Base-by-base conservation (phyloP, 1,140 invertebrate species). In the Drosophila oshimai region DNA sequence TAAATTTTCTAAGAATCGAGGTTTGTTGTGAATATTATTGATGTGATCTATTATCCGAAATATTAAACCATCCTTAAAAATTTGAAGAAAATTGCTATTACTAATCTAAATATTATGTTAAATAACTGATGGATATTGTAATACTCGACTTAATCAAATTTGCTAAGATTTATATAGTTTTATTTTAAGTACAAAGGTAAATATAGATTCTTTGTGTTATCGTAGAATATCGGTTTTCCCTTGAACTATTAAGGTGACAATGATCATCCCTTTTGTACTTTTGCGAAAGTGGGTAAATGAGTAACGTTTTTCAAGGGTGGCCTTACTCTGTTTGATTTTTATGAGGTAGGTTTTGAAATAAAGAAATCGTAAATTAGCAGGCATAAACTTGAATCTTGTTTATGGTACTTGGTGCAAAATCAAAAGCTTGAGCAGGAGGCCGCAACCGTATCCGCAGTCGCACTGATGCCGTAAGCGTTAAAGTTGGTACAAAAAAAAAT, bases 401-500 rank as follows among this genome's bases (percentile, higher is more conserved):
- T 73, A 67, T 79, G 76, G 68, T 74, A 73, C 80, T 88, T 80
- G 86, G 69, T 87, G 81, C 81, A 53, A 54, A 57, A 60, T 49
- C 62, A 45, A 57, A 50, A 26, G 46, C 68, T 31, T 37, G 37
- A 47, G 39, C 60, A 65, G 53, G 29, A 55, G 53, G 33, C 62
- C 65, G 62, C 44, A 65, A 39, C 68, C 68, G 70, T 61, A 61
- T 50, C 36, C 70, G 28, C 54, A 72, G 57, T 34, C 17, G 65
- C 58, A 51, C n/a, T 39, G 75, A 86, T 84, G 80, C 81, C 81
- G 80, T 84, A 84, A 84, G 80, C 76, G 46, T 49, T 65, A 44
- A 84, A 72, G 86, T 89, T 75, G 84, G 81, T 77, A 87, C 77
- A 87, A 67, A 64, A 65, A 49, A 67, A 54, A 55, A 50, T 50